Evolutionary conservation across 2,797 vertebrate genomes (phyloP).

Genomic region (Cryptoblepharus egeriae): DNA sequence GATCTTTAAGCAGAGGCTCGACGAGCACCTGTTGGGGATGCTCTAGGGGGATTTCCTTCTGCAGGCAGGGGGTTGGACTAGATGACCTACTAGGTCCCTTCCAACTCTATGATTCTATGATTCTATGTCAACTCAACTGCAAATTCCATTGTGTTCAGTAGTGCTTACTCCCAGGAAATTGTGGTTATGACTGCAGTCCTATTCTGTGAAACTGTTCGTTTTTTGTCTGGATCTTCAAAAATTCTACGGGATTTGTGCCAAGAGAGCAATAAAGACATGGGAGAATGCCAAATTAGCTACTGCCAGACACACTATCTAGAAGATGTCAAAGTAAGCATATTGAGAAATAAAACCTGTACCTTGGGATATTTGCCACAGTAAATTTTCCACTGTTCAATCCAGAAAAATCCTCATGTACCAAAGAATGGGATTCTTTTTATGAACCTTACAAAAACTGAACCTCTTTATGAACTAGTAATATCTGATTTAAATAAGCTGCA

Average conservation of each 20-base stretch:
- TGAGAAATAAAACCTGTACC: not conserved
- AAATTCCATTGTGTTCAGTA: too few species aligned
- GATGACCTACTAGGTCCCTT: too few species aligned
- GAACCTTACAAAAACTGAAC: not conserved
- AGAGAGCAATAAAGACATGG: slow-evolving; percentile 1
- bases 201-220: too few species aligned
- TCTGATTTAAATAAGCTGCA: not conserved
- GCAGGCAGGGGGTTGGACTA: too few species aligned
- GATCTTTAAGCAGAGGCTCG: too few species aligned
- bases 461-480: not conserved
- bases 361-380: slow-evolving; percentile 10
- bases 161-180: too few species aligned
- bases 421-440: not conserved
- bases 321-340: not conserved
- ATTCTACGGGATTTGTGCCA: slow-evolving; percentile 9
- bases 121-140: too few species aligned
- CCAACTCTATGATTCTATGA: too few species aligned
- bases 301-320: slow-evolving; percentile 17
- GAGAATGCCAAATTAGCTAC: slow-evolving; percentile 29
- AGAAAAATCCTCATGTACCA: not conserved
- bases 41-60: too few species aligned
- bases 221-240: not conserved
- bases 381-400: not conserved
- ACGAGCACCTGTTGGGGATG: too few species aligned
- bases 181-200: too few species aligned